phyloP scores from a whole-genome alignment of 2,888 invertebrate genomes.

The Operophtera brumata region DNA sequence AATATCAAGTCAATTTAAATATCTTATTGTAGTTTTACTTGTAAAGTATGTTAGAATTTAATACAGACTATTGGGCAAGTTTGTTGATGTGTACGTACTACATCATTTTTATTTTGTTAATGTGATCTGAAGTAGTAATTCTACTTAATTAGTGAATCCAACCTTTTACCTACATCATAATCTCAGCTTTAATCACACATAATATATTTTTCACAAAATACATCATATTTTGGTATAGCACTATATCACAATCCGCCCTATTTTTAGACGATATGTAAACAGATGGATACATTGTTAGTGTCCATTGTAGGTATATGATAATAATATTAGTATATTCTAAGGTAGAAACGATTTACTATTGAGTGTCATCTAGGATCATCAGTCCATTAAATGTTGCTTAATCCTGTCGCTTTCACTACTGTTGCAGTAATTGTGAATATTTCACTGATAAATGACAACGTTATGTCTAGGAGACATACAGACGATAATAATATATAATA shows the following conservation, averaged over 20 bases:
- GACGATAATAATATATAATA: not conserved
- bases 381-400: slow-evolving; percentile 24
- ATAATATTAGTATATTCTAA: slow-evolving; percentile 15
- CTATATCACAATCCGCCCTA: slow-evolving; percentile 73
- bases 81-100: slow-evolving; percentile 54
- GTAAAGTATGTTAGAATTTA: slow-evolving; percentile 66
- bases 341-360: slow-evolving; percentile 19
- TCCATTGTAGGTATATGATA: slow-evolving; percentile 39
- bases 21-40: slow-evolving; percentile 59
- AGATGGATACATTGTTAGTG: slow-evolving; percentile 36
- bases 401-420: slow-evolving; percentile 16
- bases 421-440: slow-evolving; percentile 14
- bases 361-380: slow-evolving; percentile 33
- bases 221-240: slow-evolving; percentile 63
- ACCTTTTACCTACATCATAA: slow-evolving; percentile 48
- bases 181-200: slow-evolving; percentile 65
- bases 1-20: slow-evolving; percentile 75
- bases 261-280: slow-evolving; percentile 64
- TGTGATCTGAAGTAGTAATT: slow-evolving; percentile 73
- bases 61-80: slow-evolving; percentile 56
- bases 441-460: not conserved
- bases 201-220: slow-evolving; percentile 60
- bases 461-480: too few relatives aligned
- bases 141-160: slow-evolving; percentile 46
- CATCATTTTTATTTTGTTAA: slow-evolving; percentile 68